Base-by-base conservation (phyloP, 1,140 invertebrate genomes). In the Drosophila takahashii region DNA sequence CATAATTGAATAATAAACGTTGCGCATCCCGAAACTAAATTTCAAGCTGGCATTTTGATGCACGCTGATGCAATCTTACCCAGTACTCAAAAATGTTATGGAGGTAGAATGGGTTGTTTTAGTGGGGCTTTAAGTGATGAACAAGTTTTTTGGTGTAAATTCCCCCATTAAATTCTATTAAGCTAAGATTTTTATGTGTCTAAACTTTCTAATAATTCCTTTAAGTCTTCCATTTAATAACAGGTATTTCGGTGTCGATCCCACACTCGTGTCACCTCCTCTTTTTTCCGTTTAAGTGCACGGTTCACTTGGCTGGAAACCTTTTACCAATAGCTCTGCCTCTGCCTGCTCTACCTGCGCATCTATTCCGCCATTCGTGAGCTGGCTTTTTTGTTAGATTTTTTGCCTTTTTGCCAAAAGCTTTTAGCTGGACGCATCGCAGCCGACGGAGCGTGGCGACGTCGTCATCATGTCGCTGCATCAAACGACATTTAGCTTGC, bases 401-500 rank as follows among this genome's bases (percentile, higher is more conserved):
- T 32, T 60, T 76, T 57, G 36, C 41, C 61, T 85, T 76, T 85
- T 81, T 53, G 53, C 65, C 58, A 86, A 86, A 86, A 87, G 81
- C 83, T 86, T 86, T 86, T 86, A 86, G 81, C 83, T 75, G 69
- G 78, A 87, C 81, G 69, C 64, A 69, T 70, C 44, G 69, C 64
- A 69, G 66, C 44, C 74, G 62, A 18, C 62, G 81, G 41, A 86
- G 78, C 83, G 70, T 81, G 67, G 45, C 70, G 45, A 69, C 67
- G 42, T 36, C 64, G 64, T 34, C 62, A 29, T 59, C 53, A 42
- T 51, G 74, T 60, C 78, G 72, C 60, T 77, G 73, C 81, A 86
- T 87, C 69, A 87, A 87, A 83, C 72, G 84, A 86, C 81, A 86
- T 86, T 86, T 86, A 76, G 79, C 78, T 86, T 86, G 81, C 81